phyloP scores from a whole-genome alignment of 2,888 invertebrate genomes.

The Cactoblastis cactorum region DNA sequence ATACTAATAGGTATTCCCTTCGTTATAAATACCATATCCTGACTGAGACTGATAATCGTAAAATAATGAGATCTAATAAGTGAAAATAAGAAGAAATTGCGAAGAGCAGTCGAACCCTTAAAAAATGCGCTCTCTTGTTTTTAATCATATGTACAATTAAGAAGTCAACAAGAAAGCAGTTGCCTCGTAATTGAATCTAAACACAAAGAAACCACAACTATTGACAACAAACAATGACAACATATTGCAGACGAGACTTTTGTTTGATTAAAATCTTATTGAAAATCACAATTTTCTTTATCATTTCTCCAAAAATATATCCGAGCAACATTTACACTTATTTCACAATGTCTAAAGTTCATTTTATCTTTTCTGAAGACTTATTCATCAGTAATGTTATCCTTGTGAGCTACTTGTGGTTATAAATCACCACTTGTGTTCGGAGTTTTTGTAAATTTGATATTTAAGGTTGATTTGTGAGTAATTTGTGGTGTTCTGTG shows the following conservation, averaged over 20 bases:
- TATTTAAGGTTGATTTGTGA: conserved; percentile 27
- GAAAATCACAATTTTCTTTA: background rate
- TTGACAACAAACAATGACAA: conserved; percentile 29
- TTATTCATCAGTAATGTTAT: background rate
- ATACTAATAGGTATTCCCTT: no score
- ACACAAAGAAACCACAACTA: conserved; percentile 26
- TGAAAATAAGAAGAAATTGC: no score
- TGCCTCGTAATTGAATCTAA: conserved; percentile 2
- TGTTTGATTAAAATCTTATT: conserved; percentile 8
- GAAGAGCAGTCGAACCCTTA: no score
- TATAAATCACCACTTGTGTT: conserved; percentile 6
- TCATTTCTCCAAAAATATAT: background rate
- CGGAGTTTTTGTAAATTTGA: conserved; percentile 15
- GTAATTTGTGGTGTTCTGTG: conserved; percentile 33
- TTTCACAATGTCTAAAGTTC: background rate
- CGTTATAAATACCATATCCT: no score
- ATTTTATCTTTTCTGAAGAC: background rate
- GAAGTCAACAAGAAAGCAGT: no score
- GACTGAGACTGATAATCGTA: no score
- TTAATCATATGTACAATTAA: no score
- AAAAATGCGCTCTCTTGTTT: no score
- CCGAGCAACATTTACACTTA: background rate
- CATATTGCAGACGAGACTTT: conserved; percentile 44
- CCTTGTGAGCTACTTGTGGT: conserved; percentile 1
- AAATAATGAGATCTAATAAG: no score